Base-by-base conservation (phyloP, 2,888 invertebrate genomes). In the Philereme transversata region DNA sequence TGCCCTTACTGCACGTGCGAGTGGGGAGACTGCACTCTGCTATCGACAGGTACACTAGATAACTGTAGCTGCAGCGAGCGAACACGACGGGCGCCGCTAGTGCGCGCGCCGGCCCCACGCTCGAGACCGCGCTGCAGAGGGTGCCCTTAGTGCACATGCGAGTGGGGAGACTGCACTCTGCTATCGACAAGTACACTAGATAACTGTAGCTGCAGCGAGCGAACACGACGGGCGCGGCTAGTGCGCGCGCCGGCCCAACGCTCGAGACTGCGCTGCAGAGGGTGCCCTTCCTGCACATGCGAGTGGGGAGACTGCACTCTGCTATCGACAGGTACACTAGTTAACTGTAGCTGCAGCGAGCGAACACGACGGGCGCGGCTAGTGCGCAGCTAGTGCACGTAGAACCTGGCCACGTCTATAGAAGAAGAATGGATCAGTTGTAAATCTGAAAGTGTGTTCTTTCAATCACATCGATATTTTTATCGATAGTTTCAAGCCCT, bases 191-290 rank as follows among this genome's bases (percentile, higher is more conserved):
- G 86, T 22, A 22, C 22, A 22, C 22, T 22, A 3, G 22, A n/a
- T n/a, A n/a, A n/a, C n/a, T n/a, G n/a, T n/a, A n/a, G n/a, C n/a
- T n/a, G n/a, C n/a, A 2, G 22, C 22, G 22, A 22, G 22, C 22
- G 22, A 3, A 22, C 22, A 22, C 22, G 22, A 22, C 22, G 22
- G 22, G 22, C 3, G 22, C 22, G 10, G 63, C 68, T 36, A 8
- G 62, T 67, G 95, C 93, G 85, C 73, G 94, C 96, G 87, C 87
- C 0, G 98, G 98, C 4, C 95, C 96, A 63, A 95, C 98, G 71
- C 93, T 99, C 49, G 99, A 99, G 90, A 97, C 96, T 11, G 98
- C 98, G 9, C 88, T 99, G 60, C 97, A 97, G 84, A 94, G 97
- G 65, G 97, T 97, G 38, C 98, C 99, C 8, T 93, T 97, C 58